Percentiles rank a stretch among this genome's conserved stretches.
These are phyloP conservation scores for Mormyrus lacerda DNA, from an alignment of 2,113 vertebrate species.

Conservation along the genomic window DNA sequence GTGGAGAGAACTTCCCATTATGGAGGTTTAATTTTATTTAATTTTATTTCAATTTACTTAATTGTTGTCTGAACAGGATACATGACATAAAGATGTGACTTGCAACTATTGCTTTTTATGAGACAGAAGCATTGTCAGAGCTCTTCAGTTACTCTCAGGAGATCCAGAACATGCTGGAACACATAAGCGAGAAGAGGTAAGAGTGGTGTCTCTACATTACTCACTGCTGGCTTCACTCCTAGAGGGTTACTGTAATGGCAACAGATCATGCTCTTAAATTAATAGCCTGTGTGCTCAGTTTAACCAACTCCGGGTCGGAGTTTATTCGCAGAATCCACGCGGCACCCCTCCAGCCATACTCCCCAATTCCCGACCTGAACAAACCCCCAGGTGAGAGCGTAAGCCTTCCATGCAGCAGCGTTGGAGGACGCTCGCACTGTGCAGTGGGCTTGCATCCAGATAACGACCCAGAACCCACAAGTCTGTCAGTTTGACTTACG, in stretches of 20 bases:
- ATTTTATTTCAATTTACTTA: not conserved
- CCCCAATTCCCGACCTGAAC: not conserved
- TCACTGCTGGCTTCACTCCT: not conserved
- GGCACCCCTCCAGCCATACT: not conserved
- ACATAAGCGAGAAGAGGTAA: not conserved
- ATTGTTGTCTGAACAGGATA: not conserved
- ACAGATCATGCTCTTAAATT: not conserved
- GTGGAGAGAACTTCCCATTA: not conserved
- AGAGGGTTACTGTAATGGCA: not conserved
- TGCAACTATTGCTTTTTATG: not conserved
- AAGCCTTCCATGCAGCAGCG: not conserved
- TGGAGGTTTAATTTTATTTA: not conserved
- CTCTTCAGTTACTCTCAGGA: not conserved
- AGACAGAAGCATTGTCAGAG: not conserved
- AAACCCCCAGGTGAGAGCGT: not conserved
- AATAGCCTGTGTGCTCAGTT: not conserved
- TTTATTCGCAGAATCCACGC: not conserved
- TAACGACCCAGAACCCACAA: slow-evolving; percentile 14
- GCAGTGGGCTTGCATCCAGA: slow-evolving; percentile 9
- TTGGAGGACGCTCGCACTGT: not conserved
- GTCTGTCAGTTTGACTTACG: slow-evolving; percentile 22
- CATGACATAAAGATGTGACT: not conserved
- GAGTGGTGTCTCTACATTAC: not conserved
- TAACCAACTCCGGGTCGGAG: not conserved
- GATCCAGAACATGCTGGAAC: not conserved